Percentiles rank a stretch among this genome's conserved stretches.
These are phyloP conservation scores for Xestobium rufovillosum DNA, from an alignment of 2,888 invertebrate species.

Conservation along the genomic window DNA sequence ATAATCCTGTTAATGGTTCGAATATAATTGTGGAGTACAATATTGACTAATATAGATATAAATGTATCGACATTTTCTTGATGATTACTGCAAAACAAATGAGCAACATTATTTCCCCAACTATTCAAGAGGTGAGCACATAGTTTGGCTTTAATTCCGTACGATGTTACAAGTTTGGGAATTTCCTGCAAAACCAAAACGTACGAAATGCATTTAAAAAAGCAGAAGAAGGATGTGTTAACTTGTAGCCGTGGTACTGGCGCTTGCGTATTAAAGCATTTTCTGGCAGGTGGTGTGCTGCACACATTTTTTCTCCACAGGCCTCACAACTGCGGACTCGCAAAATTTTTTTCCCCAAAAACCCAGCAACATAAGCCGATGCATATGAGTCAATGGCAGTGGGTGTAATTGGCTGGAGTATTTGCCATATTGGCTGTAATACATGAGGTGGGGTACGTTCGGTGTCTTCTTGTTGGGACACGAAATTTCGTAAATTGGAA, in stretches of 20 bases:
- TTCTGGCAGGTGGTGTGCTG: not conserved
- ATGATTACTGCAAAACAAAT: not conserved
- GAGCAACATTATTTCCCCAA: too few species aligned
- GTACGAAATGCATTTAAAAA: slow-evolving; percentile 3
- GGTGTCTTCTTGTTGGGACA: not conserved
- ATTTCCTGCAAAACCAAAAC: not conserved
- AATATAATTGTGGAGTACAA: slow-evolving; percentile 6
- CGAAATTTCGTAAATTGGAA: not conserved
- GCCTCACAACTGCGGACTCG: too few species aligned
- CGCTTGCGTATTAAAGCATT: too few species aligned
- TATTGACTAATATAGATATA: slow-evolving; percentile 5
- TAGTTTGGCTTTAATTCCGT: not conserved
- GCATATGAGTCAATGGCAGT: slow-evolving; percentile 1
- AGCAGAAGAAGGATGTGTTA: not conserved
- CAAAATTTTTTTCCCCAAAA: not conserved
- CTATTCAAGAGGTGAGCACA: too few species aligned
- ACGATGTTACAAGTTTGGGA: not conserved
- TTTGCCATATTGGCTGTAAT: too few species aligned
- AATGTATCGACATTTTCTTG: not conserved
- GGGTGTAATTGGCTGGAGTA: too few species aligned
- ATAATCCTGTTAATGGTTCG: slow-evolving; percentile 11
- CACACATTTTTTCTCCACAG: not conserved
- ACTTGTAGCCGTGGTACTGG: too few species aligned
- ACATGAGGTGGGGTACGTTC: too few species aligned
- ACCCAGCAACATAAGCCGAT: slow-evolving; percentile 2